phyloP scores from a whole-genome alignment of 2,797 vertebrate species.

The Sebastolobus altivelis region DNA sequence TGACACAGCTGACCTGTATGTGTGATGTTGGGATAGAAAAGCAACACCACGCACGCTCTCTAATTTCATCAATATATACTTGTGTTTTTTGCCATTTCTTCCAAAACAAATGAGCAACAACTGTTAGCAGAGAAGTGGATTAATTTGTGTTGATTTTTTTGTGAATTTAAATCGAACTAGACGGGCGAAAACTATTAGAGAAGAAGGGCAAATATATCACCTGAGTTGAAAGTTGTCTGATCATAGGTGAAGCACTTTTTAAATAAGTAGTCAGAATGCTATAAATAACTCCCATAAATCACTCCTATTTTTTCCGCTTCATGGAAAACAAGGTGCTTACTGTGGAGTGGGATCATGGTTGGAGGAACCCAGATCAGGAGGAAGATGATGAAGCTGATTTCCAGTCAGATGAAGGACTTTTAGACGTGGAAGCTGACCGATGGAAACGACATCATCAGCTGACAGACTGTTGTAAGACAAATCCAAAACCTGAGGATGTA shows the following conservation, averaged over 20 bases:
- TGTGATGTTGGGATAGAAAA: not conserved
- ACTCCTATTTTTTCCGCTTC: not conserved
- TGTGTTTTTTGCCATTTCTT: constrained; percentile 14
- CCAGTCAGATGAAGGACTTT: constrained; percentile 88
- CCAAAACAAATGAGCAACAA: not conserved
- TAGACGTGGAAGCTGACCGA: constrained; percentile 84
- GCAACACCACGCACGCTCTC: not conserved
- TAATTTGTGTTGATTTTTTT: not conserved
- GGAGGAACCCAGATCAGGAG: constrained; percentile 76
- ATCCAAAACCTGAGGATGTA: constrained; percentile 86
- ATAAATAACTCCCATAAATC: not conserved
- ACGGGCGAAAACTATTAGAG: not conserved
- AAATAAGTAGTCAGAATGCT: not conserved
- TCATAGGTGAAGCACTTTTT: not conserved
- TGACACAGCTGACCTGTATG: constrained; percentile 7
- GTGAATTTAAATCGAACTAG: not conserved
- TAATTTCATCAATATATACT: not conserved
- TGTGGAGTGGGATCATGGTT: constrained; percentile 8
- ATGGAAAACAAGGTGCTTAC: constrained; percentile 42
- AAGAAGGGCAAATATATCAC: not conserved
- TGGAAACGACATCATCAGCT: constrained; percentile 74
- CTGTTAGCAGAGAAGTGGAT: not conserved
- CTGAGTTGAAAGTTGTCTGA: not conserved
- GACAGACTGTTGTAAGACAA: constrained; percentile 90
- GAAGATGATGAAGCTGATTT: constrained; percentile 86